These are phyloP conservation scores for Latrodectus geometricus DNA, from an alignment of 1,140 invertebrate species.

Conservation along the genomic window DNA sequence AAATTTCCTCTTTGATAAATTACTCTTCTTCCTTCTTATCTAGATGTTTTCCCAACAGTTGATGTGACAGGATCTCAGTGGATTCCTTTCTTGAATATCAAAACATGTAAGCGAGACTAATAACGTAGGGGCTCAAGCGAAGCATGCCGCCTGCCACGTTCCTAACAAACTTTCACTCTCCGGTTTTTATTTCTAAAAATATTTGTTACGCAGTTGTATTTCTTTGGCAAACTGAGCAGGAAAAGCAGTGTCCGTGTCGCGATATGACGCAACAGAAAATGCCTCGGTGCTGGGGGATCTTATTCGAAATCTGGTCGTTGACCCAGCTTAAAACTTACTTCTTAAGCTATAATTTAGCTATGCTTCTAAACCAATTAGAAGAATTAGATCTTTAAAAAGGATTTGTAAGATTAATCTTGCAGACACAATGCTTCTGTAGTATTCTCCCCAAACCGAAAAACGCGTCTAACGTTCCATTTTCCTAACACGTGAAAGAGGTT, in stretches of 20 bases:
- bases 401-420: too few relatives aligned
- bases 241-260: conserved; percentile 34
- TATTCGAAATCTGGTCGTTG: conserved; percentile 41
- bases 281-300: conserved; percentile 14
- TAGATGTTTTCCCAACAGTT: too few relatives aligned
- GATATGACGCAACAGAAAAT: conserved; percentile 30
- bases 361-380: too few relatives aligned
- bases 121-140: conserved; percentile 18
- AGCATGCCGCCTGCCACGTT: conserved; percentile 28
- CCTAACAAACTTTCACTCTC: conserved; percentile 27
- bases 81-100: not conserved
- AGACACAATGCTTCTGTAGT: too few relatives aligned
- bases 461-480: too few relatives aligned
- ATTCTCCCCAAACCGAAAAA: too few relatives aligned
- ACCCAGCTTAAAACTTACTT: conserved; percentile 40
- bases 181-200: not conserved
- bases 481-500: too few relatives aligned
- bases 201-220: conserved; percentile 28
- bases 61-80: too few relatives aligned
- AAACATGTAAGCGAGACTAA: conserved; percentile 10
- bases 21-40: too few relatives aligned
- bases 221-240: conserved; percentile 9
- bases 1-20: too few relatives aligned
- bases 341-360: conserved; percentile 1
- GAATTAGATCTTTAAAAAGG: too few relatives aligned